Base-by-base conservation (phyloP, 2,888 invertebrate species). In the Folsomia manolachei region DNA sequence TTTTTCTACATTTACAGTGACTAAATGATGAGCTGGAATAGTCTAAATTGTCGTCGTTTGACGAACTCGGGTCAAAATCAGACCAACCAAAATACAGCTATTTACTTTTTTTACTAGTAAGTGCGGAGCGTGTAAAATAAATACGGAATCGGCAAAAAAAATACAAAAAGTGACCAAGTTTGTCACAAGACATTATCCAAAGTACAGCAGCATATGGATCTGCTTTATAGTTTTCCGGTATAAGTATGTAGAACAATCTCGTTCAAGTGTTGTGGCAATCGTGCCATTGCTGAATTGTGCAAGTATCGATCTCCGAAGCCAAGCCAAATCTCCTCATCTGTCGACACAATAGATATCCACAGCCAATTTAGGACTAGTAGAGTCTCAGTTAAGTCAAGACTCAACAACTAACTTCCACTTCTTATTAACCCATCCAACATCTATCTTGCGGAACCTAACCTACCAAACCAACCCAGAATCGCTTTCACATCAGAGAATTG, bases 251-350 rank as follows among this genome's bases (percentile, higher is more conserved):
- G 39, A 4, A 39, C 4, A 39, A 39, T 39, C 39, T 4, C 14
- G 39, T 39, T n/a, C 39, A 39, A 4, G 39, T 4, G 39, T 39
- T 4, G 39, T 39, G 39, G 39, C 14, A 9, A 39, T 39, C n/a
- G n/a, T n/a, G n/a, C n/a, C n/a, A n/a, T n/a, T 74, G 74, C 70
- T 68, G 68, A 74, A 75, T 69, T 64, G 70, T 72, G 72, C 70
- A 68, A 72, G 72, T 75, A 75, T 75, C 75, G 75, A 75, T 75
- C 75, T 39, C 39, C 4, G 39, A 4, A 39, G 39, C 39, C 39
- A 39, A 39, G 39, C 39, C 39, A 39, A 39, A 39, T 39, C 39
- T 39, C 39, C 39, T 39, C 39, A 72, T 69, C 14, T 65, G 69
- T 52, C 72, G 70, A 72, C 75, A 72, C 72, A 75, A 72, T 71